phyloP scores from a whole-genome alignment of 2,888 invertebrate species.

The Julus scandinavius region DNA sequence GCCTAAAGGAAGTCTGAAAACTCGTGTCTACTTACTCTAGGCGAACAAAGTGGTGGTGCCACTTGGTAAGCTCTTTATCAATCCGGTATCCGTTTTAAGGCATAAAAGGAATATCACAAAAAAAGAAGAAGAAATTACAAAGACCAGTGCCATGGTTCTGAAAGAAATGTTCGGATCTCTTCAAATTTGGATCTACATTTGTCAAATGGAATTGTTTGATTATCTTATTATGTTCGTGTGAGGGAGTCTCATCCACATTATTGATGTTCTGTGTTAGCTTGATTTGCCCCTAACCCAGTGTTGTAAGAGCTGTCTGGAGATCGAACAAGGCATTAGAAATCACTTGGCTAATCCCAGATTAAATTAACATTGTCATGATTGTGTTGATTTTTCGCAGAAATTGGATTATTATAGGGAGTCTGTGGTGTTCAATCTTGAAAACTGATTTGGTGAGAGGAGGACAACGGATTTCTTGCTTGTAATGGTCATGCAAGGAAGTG shows the following conservation, averaged over 20 bases:
- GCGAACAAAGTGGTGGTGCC: neutral
- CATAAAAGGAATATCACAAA: neutral
- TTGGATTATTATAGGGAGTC: neutral
- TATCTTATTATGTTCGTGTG: neutral
- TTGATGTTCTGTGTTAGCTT: neutral
- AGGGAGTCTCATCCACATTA: neutral
- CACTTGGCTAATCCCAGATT: neutral
- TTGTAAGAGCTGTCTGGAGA: neutral
- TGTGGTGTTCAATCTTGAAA: neutral
- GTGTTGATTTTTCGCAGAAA: slow-evolving; percentile 12
- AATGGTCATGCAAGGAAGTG: neutral
- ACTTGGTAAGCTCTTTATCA: neutral
- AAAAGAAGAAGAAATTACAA: neutral
- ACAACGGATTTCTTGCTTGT: neutral
- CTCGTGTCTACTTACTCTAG: neutral
- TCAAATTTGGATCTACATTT: neutral
- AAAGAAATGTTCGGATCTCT: neutral
- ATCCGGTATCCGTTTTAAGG: neutral
- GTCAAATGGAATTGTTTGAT: neutral
- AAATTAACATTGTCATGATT: slow-evolving; percentile 43
- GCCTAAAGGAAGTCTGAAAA: slow-evolving; percentile 11
- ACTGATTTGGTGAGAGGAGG: neutral
- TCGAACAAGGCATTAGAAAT: neutral
- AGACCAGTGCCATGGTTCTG: neutral
- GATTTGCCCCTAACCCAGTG: neutral